phyloP scores from a whole-genome alignment of 2,113 vertebrate genomes.

The Mus pahari region DNA sequence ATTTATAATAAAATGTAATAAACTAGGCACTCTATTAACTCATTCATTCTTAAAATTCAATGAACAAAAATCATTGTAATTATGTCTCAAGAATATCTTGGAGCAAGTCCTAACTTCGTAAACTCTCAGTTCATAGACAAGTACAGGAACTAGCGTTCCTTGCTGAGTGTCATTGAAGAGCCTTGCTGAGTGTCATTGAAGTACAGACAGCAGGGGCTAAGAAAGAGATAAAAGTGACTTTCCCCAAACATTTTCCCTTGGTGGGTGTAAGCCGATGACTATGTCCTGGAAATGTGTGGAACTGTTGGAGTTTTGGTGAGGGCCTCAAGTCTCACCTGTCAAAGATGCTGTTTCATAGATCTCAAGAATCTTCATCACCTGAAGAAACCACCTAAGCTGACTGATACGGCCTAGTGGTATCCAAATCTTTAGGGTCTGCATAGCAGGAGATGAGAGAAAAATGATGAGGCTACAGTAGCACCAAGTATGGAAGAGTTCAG shows the following conservation, averaged over 20 bases:
- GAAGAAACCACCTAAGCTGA: neutral
- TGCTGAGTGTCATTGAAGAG: neutral
- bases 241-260: neutral
- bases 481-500: neutral
- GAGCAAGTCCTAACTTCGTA: neutral
- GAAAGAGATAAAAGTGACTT: neutral
- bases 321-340: neutral
- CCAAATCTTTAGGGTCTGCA: neutral
- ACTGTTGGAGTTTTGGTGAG: neutral
- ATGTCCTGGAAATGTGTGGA: neutral
- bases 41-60: slow-evolving; percentile 47
- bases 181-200: neutral
- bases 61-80: slow-evolving; percentile 24
- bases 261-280: neutral
- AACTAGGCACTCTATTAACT: neutral
- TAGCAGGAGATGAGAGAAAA: neutral
- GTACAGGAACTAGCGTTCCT: neutral
- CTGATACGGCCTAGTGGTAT: neutral
- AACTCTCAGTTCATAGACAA: neutral
- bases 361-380: neutral
- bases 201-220: neutral
- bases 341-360: neutral
- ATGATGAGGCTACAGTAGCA: no score
- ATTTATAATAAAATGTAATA: neutral
- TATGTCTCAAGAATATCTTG: neutral